phyloP scores from a whole-genome alignment of 2,113 vertebrate species.

The Nanorana parkeri region DNA sequence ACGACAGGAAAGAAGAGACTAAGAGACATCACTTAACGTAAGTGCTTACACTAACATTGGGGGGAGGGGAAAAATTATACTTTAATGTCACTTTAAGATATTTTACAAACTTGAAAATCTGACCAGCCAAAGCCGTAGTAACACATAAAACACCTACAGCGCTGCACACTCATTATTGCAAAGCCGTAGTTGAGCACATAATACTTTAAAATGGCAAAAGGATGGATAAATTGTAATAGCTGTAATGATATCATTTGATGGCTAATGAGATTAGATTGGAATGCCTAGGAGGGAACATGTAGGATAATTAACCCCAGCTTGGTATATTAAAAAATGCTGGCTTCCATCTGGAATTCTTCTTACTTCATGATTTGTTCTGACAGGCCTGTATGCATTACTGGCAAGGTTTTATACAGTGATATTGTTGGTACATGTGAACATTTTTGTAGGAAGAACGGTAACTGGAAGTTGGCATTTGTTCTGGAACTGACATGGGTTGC shows the following conservation, averaged over 20 bases:
- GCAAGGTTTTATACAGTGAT: neutral
- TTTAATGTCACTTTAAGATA: too few relatives aligned
- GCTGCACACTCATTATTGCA: too few relatives aligned
- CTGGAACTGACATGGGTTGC: too few relatives aligned
- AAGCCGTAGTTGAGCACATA: too few relatives aligned
- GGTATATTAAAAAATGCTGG: neutral
- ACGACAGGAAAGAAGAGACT: too few relatives aligned
- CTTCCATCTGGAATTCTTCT: neutral
- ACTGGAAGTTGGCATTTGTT: neutral
- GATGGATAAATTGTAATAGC: neutral
- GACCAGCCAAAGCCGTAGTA: too few relatives aligned
- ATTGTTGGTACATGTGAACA: neutral
- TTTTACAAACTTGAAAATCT: too few relatives aligned
- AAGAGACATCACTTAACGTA: too few relatives aligned
- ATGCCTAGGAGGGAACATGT: neutral
- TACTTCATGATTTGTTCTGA: neutral
- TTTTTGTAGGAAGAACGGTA: conserved; percentile 10
- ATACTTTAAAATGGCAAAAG: neutral
- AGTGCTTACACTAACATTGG: too few relatives aligned
- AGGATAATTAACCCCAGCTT: neutral
- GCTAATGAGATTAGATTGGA: conserved; percentile 4
- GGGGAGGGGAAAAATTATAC: too few relatives aligned
- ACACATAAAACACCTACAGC: too few relatives aligned
- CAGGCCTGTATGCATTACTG: neutral
- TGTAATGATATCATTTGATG: neutral